phyloP scores from a whole-genome alignment of 2,888 invertebrate species.

The Mesoligia furuncula region DNA sequence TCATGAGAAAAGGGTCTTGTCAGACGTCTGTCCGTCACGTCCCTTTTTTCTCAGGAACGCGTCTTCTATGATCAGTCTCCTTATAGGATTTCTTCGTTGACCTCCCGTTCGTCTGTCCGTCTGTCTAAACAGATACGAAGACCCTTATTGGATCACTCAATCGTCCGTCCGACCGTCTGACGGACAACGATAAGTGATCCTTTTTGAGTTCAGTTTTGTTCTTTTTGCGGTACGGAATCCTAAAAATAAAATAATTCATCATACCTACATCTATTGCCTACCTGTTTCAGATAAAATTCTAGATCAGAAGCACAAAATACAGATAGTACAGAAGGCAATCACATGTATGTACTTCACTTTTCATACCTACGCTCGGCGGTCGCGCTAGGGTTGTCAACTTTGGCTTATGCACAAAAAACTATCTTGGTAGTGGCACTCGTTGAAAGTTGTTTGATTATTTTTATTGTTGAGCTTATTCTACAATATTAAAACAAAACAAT shows the following conservation, averaged over 20 bases:
- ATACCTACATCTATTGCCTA: not conserved
- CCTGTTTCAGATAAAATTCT: not conserved
- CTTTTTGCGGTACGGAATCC: not conserved
- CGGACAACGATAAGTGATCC: not conserved
- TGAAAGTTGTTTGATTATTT: no score
- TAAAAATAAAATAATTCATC: not conserved
- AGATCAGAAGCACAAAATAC: constrained; percentile 12
- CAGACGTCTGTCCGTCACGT: not conserved
- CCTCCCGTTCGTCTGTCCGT: not conserved
- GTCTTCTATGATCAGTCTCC: not conserved
- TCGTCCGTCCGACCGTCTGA: no score
- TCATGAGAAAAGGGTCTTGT: not conserved
- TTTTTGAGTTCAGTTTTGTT: not conserved
- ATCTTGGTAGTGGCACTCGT: no score
- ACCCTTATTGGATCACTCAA: no score
- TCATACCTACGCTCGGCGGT: no score
- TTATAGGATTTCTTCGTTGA: not conserved
- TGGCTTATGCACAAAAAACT: no score
- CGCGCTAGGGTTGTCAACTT: no score
- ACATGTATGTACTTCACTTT: no score
- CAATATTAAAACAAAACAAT: no score
- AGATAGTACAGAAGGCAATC: no score
- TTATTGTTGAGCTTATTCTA: no score
- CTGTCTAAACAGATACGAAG: no score
- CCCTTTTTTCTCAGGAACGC: not conserved